Conservation (phyloP, 2,888 invertebrate species). For the Rotaria macrura region DNA sequence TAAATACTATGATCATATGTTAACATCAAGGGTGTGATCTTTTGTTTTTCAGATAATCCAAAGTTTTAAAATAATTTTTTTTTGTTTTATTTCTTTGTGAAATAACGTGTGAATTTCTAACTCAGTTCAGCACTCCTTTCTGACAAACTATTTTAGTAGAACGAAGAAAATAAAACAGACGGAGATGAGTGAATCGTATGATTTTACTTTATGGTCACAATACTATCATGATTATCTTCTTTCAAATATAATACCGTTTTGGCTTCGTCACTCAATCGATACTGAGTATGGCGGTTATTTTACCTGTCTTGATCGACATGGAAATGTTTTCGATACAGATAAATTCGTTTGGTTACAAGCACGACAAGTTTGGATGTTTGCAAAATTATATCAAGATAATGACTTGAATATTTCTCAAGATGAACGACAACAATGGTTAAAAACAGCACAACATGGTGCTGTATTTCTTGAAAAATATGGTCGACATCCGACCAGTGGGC, state of each 20-base stretch:
- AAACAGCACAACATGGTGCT: neutral
- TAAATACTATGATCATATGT: too few species aligned
- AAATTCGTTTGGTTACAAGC: slow-evolving; percentile 19
- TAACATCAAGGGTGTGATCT: too few species aligned
- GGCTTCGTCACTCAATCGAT: neutral
- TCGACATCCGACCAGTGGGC: neutral
- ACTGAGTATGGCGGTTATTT: slow-evolving; percentile 12
- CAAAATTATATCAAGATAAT: slow-evolving; percentile 6
- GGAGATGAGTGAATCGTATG: neutral
- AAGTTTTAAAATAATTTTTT: neutral
- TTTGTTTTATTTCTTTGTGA: too few species aligned
- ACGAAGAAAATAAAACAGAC: neutral
- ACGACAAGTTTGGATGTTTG: slow-evolving; percentile 20
- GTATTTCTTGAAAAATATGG: neutral
- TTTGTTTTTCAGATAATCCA: neutral
- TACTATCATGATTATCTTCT: slow-evolving; percentile 10
- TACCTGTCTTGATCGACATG: neutral
- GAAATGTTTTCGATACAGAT: neutral
- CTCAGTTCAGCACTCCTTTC: too few species aligned
- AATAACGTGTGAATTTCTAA: too few species aligned
- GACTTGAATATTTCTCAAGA: neutral
- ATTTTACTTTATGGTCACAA: slow-evolving; percentile 4
- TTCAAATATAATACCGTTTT: neutral
- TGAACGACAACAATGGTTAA: neutral
- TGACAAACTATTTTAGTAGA: neutral